Percentiles rank a stretch among this genome's conserved stretches.
phyloP scores from a whole-genome alignment of 2,797 vertebrate genomes.

The Bothrops alternatus region DNA sequence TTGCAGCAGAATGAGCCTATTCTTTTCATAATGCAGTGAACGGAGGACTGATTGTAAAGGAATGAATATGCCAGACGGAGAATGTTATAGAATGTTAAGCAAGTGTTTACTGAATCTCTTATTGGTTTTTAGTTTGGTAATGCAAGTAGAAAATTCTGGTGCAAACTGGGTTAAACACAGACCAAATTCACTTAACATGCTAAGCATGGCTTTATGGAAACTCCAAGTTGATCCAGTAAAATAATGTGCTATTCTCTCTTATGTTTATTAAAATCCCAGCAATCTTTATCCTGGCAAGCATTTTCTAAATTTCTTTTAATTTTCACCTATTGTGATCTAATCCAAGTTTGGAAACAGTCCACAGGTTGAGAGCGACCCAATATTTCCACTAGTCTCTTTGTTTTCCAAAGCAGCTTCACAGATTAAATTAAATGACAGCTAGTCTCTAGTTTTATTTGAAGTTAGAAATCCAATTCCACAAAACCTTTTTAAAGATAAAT shows the following conservation, averaged over 20 bases:
- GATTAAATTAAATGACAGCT: background rate
- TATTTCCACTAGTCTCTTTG: background rate
- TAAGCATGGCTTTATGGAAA: background rate
- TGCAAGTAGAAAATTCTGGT: background rate
- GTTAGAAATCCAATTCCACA: background rate
- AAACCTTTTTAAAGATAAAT: background rate
- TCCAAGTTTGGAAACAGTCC: background rate
- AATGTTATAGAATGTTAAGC: background rate
- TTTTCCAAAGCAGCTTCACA: background rate
- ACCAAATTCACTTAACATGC: background rate
- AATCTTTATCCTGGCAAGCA: background rate
- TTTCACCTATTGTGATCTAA: background rate
- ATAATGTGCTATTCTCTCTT: background rate
- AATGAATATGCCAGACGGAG: background rate
- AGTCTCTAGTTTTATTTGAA: background rate
- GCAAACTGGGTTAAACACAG: background rate
- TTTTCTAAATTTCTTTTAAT: background rate
- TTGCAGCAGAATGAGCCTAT: slow-evolving; percentile 23
- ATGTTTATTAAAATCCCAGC: background rate
- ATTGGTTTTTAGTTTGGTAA: background rate
- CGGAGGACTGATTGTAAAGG: slow-evolving; percentile 39
- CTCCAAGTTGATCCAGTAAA: background rate
- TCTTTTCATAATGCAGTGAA: slow-evolving; percentile 23
- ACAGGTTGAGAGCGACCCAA: background rate
- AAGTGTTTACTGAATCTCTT: background rate